phyloP scores from a whole-genome alignment of 1,140 invertebrate genomes.

The Portunus trituberculatus region DNA sequence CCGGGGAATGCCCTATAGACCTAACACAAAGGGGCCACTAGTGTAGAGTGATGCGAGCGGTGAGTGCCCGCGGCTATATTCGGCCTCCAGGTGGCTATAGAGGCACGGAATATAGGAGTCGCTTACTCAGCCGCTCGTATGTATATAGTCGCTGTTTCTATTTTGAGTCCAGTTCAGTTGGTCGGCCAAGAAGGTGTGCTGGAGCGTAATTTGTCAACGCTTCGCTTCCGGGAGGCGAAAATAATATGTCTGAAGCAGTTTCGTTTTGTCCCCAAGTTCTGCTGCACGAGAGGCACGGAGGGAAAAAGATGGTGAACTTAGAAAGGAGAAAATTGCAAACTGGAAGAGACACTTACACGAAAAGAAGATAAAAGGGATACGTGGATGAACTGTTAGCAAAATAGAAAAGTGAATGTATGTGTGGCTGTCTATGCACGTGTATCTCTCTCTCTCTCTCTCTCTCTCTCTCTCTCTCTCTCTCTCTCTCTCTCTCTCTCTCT shows the following conservation, averaged over 20 bases:
- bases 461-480: neutral
- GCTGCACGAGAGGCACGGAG: neutral
- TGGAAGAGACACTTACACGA: neutral
- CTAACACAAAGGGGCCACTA: constrained; percentile 20
- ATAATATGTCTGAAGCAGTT: constrained; percentile 10
- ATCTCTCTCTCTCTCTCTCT: neutral
- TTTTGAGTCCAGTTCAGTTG: constrained; percentile 5
- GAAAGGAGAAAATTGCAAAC: constrained; percentile 12
- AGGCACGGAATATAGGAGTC: constrained; percentile 8
- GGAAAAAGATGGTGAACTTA: neutral
- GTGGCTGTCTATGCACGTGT: no score
- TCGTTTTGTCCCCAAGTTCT: constrained; percentile 11
- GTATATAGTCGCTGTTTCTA: neutral
- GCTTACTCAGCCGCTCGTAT: neutral
- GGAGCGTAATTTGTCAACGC: constrained; percentile 10
- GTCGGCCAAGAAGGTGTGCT: neutral
- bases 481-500: neutral
- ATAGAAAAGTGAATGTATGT: neutral
- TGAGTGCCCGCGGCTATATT: constrained; percentile 9
- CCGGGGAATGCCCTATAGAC: constrained; percentile 9
- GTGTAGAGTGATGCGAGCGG: neutral
- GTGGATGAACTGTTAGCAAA: neutral
- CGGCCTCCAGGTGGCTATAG: constrained; percentile 8
- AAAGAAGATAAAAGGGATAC: neutral
- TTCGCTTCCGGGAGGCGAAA: neutral